These are phyloP conservation scores for Heterodera carotae DNA, from an alignment of 1,140 invertebrate species.

Conservation along the genomic window DNA sequence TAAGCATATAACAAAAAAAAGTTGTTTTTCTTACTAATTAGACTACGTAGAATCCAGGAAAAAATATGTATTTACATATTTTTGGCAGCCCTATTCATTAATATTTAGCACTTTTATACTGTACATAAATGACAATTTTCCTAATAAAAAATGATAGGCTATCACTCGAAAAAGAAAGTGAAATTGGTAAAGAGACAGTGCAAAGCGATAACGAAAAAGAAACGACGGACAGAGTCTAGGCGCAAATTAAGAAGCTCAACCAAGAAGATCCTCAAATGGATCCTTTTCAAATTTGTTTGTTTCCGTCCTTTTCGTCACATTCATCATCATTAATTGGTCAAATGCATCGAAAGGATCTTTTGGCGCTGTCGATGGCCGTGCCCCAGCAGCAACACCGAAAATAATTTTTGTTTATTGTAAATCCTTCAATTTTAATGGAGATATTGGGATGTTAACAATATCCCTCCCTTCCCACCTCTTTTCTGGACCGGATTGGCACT, in stretches of 20 bases:
- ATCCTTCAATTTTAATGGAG: no score
- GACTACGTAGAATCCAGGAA: no score
- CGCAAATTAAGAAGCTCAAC: background rate
- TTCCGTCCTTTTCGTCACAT: background rate
- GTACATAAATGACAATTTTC: no score
- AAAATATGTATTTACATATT: no score
- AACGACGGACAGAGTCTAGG: background rate
- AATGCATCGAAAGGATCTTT: constrained; percentile 15
- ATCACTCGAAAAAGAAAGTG: background rate
- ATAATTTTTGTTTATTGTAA: no score
- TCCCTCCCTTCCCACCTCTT: background rate
- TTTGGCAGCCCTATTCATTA: no score
- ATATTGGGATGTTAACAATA: no score
- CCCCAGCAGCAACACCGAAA: background rate
- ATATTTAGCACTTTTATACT: no score
- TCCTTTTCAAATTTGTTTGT: background rate
- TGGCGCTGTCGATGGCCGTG: background rate
- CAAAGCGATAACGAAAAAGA: background rate
- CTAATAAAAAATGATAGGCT: no score
- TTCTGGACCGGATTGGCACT: constrained; percentile 23
- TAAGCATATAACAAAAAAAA: no score
- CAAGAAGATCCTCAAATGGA: background rate
- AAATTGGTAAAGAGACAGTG: background rate
- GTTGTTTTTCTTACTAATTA: no score
- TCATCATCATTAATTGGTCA: constrained; percentile 10